Evolutionary conservation across 2,797 vertebrate species (phyloP).

Genomic region (Myripristis murdjan): DNA sequence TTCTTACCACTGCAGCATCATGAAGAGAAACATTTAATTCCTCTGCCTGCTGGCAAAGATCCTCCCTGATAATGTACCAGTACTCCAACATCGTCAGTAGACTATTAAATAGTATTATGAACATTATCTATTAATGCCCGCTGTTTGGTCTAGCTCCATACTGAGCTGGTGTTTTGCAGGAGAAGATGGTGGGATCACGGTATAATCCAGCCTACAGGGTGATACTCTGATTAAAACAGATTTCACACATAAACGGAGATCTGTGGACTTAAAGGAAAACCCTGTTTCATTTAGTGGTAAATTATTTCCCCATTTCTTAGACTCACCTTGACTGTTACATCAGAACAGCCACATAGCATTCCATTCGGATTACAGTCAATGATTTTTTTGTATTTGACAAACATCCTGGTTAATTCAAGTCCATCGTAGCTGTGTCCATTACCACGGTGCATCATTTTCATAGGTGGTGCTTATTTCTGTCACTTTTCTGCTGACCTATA

Average conservation of each 20-base stretch:
- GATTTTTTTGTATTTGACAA: too few species aligned
- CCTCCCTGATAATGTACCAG: constrained; percentile 30
- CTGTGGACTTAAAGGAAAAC: background rate
- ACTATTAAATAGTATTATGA: constrained; percentile 58
- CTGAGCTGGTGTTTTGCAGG: constrained; percentile 49
- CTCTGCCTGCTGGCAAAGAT: constrained; percentile 16
- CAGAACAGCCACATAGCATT: too few species aligned
- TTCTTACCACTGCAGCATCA: too few species aligned
- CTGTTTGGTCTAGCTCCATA: constrained; percentile 38
- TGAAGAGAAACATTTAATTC: constrained; percentile 37
- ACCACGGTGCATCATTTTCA: too few species aligned
- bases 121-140: constrained; percentile 52
- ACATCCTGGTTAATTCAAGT: too few species aligned
- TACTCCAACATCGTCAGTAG: constrained; percentile 11
- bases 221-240: constrained; percentile 49
- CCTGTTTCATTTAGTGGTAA: background rate
- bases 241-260: constrained; percentile 19
- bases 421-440: too few species aligned
- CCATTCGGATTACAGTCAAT: too few species aligned
- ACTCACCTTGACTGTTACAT: too few species aligned
- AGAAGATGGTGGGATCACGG: constrained; percentile 51
- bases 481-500: too few species aligned
- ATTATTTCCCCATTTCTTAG: background rate
- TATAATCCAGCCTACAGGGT: constrained; percentile 44
- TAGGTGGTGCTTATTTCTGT: too few species aligned